Evolutionary conservation across 2,113 vertebrate genomes (phyloP), one percentile per base, ranked within the genome.

Genomic region (Eulemur macaco): DNA sequence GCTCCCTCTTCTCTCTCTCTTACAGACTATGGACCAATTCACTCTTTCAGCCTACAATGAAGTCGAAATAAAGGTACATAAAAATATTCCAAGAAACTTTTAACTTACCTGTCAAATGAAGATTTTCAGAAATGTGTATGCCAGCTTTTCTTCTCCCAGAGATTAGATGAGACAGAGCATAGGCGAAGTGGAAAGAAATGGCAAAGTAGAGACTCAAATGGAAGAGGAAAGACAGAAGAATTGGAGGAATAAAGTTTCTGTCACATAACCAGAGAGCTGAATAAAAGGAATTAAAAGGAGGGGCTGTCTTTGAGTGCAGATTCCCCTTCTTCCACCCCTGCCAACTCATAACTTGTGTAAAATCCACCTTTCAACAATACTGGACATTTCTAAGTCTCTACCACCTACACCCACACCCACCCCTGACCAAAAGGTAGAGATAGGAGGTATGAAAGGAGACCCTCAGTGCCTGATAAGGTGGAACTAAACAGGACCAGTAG

Each of bases 51-150:
- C 82, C 68, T 81, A 74, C 45, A 74, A 1, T 66, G 21, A 84
- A 97, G 42, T 58, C 69, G 25, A 95, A 96, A 91, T 96, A 93
- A 94, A 74, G 20, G 23, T 23, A 84, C 29, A 74, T n/a, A n/a
- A 42, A 90, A 82, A 92, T 17, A 91, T 86, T 91, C 39, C 73
- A 77, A 91, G 39, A 94, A 91, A 80, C 4, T 58, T 95, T 31
- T 52, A 80, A 60, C 21, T 64, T 52, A 29, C 77, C 12, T 91
- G 34, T 69, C 71, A 88, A 82, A 87, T 90, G 34, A 88, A 90
- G 13, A 91, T 45, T 90, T 34, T 85, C n/a, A 97, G 50, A 89
- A 87, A 71, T 42, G 10, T 87, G 45, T 68, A 60, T 60, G 29
- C 25, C 23, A 66, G 37, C 2, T 56, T 95, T 80, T 64, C 20